Evolutionary conservation across 2,888 invertebrate species (phyloP).

Genomic region (Eupithecia insigniata): DNA sequence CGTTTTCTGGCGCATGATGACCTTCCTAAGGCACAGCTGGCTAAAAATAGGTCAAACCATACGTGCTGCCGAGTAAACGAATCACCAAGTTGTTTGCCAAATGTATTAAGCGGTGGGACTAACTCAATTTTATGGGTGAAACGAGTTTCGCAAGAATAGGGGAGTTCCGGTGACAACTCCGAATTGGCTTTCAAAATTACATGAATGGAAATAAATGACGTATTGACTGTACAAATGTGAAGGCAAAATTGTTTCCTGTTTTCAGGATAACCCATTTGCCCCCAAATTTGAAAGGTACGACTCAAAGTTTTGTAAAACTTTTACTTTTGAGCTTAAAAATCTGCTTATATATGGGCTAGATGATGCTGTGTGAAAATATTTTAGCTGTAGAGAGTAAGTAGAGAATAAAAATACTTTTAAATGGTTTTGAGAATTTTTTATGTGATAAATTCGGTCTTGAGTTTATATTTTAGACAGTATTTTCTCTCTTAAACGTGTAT

Average conservation of each 20-base stretch:
- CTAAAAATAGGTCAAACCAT: conserved; percentile 38
- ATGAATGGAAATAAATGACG: conserved; percentile 37
- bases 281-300: background rate
- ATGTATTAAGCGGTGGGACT: conserved; percentile 68
- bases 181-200: conserved; percentile 42
- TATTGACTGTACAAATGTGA: conserved; percentile 29
- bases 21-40: conserved; percentile 23
- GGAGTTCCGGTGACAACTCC: conserved; percentile 34
- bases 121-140: conserved; percentile 73
- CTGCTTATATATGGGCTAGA: background rate
- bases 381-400: background rate
- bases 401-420: background rate
- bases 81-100: conserved; percentile 64
- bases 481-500: background rate
- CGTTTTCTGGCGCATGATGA: conserved; percentile 15
- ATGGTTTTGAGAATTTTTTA: background rate
- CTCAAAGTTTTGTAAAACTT: background rate
- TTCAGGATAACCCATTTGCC: background rate
- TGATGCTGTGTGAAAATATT: background rate
- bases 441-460: background rate
- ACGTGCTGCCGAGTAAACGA: conserved; percentile 37
- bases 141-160: conserved; percentile 53
- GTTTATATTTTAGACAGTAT: background rate
- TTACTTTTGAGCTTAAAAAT: background rate
- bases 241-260: conserved; percentile 10